Evolutionary conservation across 2,113 vertebrate genomes (phyloP), one percentile per base, ranked within the genome.

Genomic region (Brienomyrus longianalis): DNA sequence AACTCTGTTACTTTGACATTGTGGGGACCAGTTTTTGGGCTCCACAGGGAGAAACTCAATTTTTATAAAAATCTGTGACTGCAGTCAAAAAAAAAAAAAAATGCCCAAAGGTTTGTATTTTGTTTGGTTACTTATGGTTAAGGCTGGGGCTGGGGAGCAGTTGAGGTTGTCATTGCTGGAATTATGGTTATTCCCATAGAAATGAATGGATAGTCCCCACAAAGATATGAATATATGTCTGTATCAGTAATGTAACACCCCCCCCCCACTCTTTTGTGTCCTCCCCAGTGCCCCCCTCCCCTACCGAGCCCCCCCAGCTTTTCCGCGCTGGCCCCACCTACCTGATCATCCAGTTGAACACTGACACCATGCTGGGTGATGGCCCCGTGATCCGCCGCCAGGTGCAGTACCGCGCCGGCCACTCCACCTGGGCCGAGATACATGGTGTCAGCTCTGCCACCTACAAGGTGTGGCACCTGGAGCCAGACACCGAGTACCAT

Each of bases 381-480:
- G 98, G 98, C 23, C 98, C 98, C 0, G 98, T 99, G 0, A 98
- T 99, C 86, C 97, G 97, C 48, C 97, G 98, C 52, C 98, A 99
- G 94, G 98, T 99, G 6, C 97, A 99, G 92, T 99, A 99, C 94
- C 94, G 97, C 21, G 97, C 98, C 94, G 96, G 97, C 48, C 97
- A 96, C 0, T 98, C 97, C 52, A 96, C 96, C 0, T 98, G 97
- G 98, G 97, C 96, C 0, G 98, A 99, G 95, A 96, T 97, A 1
- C 98, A 99, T 0, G 97, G 97, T 0, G 98, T 99, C 93, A 97
- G 94, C 94, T 97, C 97, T 51, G 97, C 98, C 87, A 99, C 97
- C 54, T 99, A 99, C 90, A 99, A 99, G 90, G 96, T 99, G 39
- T 99, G 98, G 98, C 98, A 99, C 90, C 93, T 99, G 89, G 98